Percentiles rank a stretch among this genome's conserved stretches.
Evolutionary conservation across 2,888 invertebrate species (phyloP).

Genomic region (Drosophila conformis): DNA sequence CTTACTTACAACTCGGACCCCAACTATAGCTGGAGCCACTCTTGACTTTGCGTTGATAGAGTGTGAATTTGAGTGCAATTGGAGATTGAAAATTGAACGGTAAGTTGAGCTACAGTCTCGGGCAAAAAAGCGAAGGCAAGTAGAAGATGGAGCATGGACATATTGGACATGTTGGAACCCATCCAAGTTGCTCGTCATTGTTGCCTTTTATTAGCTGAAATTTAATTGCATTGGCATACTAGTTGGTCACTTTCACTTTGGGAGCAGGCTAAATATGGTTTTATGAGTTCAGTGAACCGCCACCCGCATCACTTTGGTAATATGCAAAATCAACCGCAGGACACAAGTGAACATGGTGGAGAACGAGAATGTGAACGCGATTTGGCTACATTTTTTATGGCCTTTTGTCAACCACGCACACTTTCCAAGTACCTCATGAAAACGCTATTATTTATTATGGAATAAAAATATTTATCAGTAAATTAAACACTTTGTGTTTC

Average conservation of each 20-base stretch:
- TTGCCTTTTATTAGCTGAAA: conserved; percentile 70
- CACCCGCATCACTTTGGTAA: conserved; percentile 19
- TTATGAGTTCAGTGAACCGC: conserved; percentile 72
- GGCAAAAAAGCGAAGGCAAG: conserved; percentile 37
- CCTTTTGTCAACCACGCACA: conserved; percentile 33
- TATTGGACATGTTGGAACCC: conserved; percentile 32
- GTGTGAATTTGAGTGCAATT: conserved; percentile 54
- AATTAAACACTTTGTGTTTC: conserved; percentile 70
- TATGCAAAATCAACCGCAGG: conserved; percentile 77
- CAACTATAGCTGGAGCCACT: background rate
- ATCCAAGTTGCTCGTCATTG: conserved; percentile 48
- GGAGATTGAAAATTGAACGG: conserved; percentile 58
- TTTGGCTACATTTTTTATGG: conserved; percentile 69
- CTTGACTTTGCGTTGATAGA: conserved; percentile 40
- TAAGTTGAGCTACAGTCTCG: conserved; percentile 40
- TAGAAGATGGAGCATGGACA: conserved; percentile 10
- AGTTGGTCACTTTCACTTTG: conserved; percentile 69
- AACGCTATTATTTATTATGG: conserved; percentile 73
- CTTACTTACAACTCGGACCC: conserved; percentile 24
- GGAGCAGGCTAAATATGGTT: conserved; percentile 53
- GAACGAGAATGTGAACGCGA: conserved; percentile 19
- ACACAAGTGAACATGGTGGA: conserved; percentile 67
- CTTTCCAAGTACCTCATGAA: conserved; percentile 68
- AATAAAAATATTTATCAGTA: conserved; percentile 81
- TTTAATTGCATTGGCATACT: conserved; percentile 68